A percentile compares a stretch with the other conserved stretches of the same genome.
These are phyloP conservation scores for Oophaga sylvatica DNA, from an alignment of 2,797 vertebrate species.

Conservation along the genomic window DNA sequence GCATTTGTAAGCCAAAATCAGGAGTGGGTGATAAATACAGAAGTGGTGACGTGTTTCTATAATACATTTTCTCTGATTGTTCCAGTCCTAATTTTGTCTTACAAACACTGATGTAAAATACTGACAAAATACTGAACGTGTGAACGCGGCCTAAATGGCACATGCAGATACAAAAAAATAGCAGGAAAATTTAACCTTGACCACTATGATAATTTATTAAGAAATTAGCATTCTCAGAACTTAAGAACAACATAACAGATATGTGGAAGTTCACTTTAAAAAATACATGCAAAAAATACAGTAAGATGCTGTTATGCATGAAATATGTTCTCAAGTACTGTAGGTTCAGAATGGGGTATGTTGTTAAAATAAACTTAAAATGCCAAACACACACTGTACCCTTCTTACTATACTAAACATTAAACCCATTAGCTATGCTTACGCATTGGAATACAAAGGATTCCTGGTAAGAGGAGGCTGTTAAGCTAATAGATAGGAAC, in stretches of 20 bases:
- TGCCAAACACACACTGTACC: background rate
- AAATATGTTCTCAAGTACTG: background rate
- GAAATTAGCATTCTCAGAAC: background rate
- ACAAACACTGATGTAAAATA: too few species aligned
- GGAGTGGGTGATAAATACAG: too few species aligned
- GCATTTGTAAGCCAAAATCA: too few species aligned
- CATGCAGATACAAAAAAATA: too few species aligned
- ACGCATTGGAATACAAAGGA: conserved; percentile 9
- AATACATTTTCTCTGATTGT: too few species aligned
- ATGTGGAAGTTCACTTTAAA: background rate
- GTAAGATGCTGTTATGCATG: background rate
- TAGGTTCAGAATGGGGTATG: background rate
- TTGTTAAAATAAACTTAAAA: background rate
- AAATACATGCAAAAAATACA: background rate
- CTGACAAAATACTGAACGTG: too few species aligned
- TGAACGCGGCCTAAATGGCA: too few species aligned
- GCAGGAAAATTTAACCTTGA: background rate
- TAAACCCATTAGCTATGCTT: conserved; percentile 16
- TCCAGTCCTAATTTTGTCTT: too few species aligned
- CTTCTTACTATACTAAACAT: background rate
- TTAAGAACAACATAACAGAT: background rate
- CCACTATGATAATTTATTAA: background rate
- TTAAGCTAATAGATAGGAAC: conserved; percentile 19
- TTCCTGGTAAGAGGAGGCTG: conserved; percentile 31
- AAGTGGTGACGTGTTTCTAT: too few species aligned